A percentile compares a stretch with the other conserved stretches of the same genome.
Evolutionary conservation across 2,888 invertebrate species (phyloP).

Genomic region (Elgonia sp.): DNA sequence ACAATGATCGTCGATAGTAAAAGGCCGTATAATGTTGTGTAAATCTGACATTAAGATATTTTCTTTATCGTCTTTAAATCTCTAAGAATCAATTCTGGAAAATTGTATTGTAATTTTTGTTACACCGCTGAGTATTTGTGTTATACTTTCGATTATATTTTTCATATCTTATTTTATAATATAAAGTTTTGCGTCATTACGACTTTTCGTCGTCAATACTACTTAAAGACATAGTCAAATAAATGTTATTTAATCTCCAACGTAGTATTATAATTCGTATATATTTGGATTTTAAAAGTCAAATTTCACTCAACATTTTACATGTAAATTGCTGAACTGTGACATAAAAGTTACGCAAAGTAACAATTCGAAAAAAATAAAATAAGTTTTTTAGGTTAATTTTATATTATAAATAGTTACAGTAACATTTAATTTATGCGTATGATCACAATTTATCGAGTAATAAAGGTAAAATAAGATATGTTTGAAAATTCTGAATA

Average conservation of each 20-base stretch:
- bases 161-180: not conserved
- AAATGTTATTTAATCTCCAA: not conserved
- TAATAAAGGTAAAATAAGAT: too few relatives aligned
- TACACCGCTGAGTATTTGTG: slow-evolving; percentile 21
- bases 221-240: not conserved
- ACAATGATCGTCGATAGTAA: slow-evolving; percentile 58
- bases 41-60: slow-evolving; percentile 47
- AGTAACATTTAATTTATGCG: too few relatives aligned
- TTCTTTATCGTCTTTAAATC: slow-evolving; percentile 42
- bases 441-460: too few relatives aligned
- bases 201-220: not conserved
- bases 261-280: not conserved
- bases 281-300: slow-evolving; percentile 4
- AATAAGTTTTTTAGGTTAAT: not conserved
- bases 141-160: slow-evolving; percentile 6
- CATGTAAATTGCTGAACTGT: slow-evolving; percentile 14
- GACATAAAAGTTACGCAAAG: slow-evolving; percentile 39
- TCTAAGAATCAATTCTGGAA: slow-evolving; percentile 23
- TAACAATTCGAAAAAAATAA: not conserved
- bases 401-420: too few relatives aligned
- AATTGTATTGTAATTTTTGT: slow-evolving; percentile 31
- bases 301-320: slow-evolving; percentile 20
- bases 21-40: slow-evolving; percentile 57
- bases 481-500: too few relatives aligned
- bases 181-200: not conserved